Conservation (phyloP, 2,888 invertebrate species). For the Exephanes ischioxanthus region DNA sequence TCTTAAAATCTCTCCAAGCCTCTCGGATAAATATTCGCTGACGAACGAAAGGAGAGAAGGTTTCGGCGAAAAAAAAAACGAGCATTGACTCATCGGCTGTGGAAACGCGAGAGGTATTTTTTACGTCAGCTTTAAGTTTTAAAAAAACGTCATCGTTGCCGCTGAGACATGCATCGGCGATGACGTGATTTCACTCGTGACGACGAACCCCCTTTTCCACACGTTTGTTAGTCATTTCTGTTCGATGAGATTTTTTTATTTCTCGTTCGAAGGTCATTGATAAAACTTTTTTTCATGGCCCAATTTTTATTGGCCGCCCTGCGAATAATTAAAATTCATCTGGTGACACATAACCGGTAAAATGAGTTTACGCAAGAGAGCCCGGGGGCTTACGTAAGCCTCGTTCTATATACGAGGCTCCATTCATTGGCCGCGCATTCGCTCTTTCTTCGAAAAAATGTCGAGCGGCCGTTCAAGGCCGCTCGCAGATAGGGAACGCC, state of each 20-base stretch:
- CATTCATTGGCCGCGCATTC: slow-evolving; percentile 11
- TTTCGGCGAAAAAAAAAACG: neutral
- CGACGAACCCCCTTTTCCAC: slow-evolving; percentile 19
- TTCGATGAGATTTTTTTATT: neutral
- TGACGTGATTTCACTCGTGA: slow-evolving; percentile 45
- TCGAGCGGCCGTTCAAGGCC: slow-evolving; percentile 39
- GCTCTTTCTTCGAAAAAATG: slow-evolving; percentile 26
- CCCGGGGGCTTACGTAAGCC: neutral
- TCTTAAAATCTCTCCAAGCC: neutral
- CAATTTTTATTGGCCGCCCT: neutral
- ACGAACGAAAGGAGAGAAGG: slow-evolving; percentile 9
- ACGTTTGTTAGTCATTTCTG: slow-evolving; percentile 12
- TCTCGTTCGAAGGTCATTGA: neutral
- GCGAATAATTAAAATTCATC: neutral
- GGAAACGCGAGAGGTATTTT: neutral
- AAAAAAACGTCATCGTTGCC: slow-evolving; percentile 52
- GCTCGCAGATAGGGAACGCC: slow-evolving; percentile 12
- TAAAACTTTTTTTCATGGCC: neutral
- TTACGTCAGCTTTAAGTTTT: slow-evolving; percentile 25
- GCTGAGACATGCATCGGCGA: slow-evolving; percentile 30
- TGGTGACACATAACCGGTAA: neutral
- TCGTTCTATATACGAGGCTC: neutral
- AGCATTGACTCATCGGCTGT: slow-evolving; percentile 37
- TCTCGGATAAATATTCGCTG: neutral
- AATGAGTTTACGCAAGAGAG: neutral